A percentile compares a stretch with the other conserved stretches of the same genome.
phyloP scores from a whole-genome alignment of 2,888 invertebrate species.

The Tupiocoris notatus region DNA sequence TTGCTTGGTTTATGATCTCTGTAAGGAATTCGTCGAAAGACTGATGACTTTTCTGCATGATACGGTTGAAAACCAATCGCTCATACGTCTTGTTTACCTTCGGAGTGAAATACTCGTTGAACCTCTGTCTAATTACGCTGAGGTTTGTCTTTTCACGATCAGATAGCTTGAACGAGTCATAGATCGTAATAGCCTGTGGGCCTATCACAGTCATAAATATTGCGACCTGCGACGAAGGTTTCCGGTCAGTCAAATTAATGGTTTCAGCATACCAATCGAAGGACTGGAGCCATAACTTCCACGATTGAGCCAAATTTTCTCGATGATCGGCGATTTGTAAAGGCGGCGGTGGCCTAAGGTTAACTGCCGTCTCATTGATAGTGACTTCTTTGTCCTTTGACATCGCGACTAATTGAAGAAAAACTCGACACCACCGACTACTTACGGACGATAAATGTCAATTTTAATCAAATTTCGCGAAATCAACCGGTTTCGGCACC shows the following conservation, averaged over 20 bases:
- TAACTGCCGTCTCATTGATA: constrained; percentile 1
- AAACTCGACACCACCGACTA: neutral
- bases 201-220: constrained; percentile 10
- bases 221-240: neutral
- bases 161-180: neutral
- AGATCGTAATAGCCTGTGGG: neutral
- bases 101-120: neutral
- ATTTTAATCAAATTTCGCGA: too few relatives aligned
- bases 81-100: constrained; percentile 8
- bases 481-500: constrained; percentile 6
- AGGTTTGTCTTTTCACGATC: neutral
- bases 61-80: too few relatives aligned
- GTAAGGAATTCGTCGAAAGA: too few relatives aligned
- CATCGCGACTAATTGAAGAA: neutral
- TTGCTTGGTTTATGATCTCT: too few relatives aligned
- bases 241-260: neutral
- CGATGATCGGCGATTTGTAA: neutral
- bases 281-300: constrained; percentile 6
- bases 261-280: constrained; percentile 28
- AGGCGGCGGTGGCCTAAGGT: constrained; percentile 4
- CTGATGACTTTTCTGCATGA: too few relatives aligned
- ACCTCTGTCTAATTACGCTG: neutral
- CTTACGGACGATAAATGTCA: neutral
- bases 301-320: neutral
- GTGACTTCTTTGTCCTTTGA: too few relatives aligned